A percentile compares a stretch with the other conserved stretches of the same genome.
Evolutionary conservation across 2,113 vertebrate species (phyloP).

Genomic region (Python bivittatus): DNA sequence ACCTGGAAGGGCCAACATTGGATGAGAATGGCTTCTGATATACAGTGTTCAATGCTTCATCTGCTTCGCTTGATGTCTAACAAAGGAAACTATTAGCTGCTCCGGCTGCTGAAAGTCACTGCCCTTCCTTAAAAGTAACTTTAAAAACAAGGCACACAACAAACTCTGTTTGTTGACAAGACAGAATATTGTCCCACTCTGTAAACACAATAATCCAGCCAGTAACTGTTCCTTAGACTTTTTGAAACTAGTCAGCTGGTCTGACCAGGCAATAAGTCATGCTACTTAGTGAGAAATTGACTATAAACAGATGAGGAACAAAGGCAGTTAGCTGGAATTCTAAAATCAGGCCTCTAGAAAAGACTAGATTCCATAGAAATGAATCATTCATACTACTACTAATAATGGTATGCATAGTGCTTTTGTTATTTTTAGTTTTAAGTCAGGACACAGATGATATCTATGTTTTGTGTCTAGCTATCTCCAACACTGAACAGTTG

Average conservation of each 20-base stretch:
- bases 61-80: background rate
- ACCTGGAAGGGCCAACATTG: background rate
- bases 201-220: background rate
- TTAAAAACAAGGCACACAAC: background rate
- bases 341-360: background rate
- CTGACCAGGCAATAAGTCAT: background rate
- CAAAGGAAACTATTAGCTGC: background rate
- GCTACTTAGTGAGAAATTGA: background rate
- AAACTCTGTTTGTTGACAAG: too few relatives aligned
- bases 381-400: background rate
- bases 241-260: background rate
- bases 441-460: background rate
- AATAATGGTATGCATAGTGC: background rate
- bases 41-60: background rate
- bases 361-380: background rate
- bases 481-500: background rate
- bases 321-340: background rate
- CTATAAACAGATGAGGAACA: background rate
- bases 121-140: background rate
- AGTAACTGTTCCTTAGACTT: background rate
- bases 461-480: background rate
- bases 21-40: background rate
- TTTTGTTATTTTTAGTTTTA: background rate
- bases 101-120: background rate
- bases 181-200: background rate